These are phyloP conservation scores for Syngnathus acus DNA, from an alignment of 2,797 vertebrate genomes.

Conservation along the genomic window DNA sequence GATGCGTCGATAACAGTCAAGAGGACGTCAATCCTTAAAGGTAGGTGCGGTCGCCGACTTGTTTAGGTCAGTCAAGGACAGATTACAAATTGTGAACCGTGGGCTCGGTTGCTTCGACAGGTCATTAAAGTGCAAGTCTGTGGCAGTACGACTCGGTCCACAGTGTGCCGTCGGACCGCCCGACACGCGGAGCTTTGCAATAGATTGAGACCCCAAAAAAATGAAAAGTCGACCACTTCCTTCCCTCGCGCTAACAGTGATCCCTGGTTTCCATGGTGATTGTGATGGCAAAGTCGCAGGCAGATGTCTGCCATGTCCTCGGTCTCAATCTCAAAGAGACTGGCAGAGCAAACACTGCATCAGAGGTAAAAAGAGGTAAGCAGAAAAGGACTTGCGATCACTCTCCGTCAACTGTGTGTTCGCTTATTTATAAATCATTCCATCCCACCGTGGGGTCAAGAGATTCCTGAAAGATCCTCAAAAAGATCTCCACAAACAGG, in stretches of 20 bases:
- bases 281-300: conserved; percentile 59
- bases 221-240: neutral
- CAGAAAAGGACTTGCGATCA: conserved; percentile 48
- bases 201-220: conserved; percentile 45
- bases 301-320: conserved; percentile 40
- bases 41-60: conserved; percentile 77
- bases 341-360: conserved; percentile 60
- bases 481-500: conserved; percentile 53
- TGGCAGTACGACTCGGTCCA: conserved; percentile 72
- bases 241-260: conserved; percentile 18
- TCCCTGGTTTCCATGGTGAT: conserved; percentile 63
- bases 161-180: conserved; percentile 54
- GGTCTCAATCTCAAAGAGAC: conserved; percentile 52
- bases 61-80: conserved; percentile 66
- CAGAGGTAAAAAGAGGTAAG: conserved; percentile 67
- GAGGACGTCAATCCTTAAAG: conserved; percentile 77
- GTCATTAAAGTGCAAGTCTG: conserved; percentile 81
- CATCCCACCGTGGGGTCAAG: conserved; percentile 31
- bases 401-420: conserved; percentile 6
- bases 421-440: conserved; percentile 51
- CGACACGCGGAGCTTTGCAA: conserved; percentile 65
- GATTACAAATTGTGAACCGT: conserved; percentile 74
- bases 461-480: conserved; percentile 52
- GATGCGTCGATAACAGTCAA: conserved; percentile 72
- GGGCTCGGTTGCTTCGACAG: conserved; percentile 64